Evolutionary conservation across 2,113 vertebrate genomes (phyloP).

Genomic region (Seriola dumerili): DNA sequence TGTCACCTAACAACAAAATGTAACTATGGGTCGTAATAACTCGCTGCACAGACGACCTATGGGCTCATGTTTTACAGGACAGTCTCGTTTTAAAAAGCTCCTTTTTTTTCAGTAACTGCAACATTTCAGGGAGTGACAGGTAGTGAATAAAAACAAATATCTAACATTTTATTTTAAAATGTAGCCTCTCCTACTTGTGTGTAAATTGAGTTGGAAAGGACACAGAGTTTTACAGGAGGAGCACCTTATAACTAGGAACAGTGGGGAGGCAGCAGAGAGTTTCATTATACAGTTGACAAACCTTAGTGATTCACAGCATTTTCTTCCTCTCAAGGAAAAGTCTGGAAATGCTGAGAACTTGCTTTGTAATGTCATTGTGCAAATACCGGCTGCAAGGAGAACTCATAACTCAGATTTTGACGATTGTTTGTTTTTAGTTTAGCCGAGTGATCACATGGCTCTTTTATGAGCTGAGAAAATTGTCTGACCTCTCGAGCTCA

Average conservation of each 20-base stretch:
- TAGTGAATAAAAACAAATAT: slow-evolving; percentile 22
- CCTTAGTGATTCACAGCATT: slow-evolving; percentile 11
- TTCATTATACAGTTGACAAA: slow-evolving; percentile 38
- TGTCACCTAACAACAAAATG: too few species aligned
- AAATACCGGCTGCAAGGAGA: neutral
- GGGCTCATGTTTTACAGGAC: too few species aligned
- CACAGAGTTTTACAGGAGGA: neutral
- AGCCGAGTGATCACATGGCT: slow-evolving; percentile 25
- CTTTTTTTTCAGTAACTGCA: neutral
- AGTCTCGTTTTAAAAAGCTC: too few species aligned
- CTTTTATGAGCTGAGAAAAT: slow-evolving; percentile 30
- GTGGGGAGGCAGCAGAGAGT: neutral
- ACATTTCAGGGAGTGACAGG: neutral
- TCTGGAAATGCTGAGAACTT: neutral
- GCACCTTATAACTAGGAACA: slow-evolving; percentile 8
- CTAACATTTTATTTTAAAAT: slow-evolving; percentile 4
- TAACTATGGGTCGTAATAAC: too few species aligned
- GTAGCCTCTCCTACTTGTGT: neutral
- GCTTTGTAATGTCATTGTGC: neutral
- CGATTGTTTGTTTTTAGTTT: slow-evolving; percentile 41
- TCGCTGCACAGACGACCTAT: too few species aligned
- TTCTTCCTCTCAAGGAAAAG: slow-evolving; percentile 4
- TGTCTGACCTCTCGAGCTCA: neutral
- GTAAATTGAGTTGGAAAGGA: slow-evolving; percentile 24
- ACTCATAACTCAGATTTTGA: slow-evolving; percentile 41